Evolutionary conservation across 1,140 invertebrate genomes (phyloP), one percentile per base, ranked within the genome.

Genomic region (Pogonomyrmex californicus): DNA sequence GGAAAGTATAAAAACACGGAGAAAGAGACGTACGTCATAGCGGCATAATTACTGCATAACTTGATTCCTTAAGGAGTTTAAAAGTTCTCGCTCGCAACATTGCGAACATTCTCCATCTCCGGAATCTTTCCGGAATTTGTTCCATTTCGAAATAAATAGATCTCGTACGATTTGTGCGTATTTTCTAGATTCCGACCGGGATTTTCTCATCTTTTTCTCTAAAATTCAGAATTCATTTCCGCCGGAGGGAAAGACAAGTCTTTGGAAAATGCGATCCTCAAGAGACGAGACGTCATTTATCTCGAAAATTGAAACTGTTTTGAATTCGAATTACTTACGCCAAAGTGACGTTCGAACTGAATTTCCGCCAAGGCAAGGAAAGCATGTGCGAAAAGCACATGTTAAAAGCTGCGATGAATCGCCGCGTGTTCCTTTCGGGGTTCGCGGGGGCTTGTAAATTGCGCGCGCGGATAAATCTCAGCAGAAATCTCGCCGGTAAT

Each of bases 401-500:
- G 4, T 23, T 23, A 23, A 23, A 23, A 23, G 23, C 23, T 23
- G 23, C 23, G 23, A 23, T 30, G 12, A 44, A 30, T 14, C 36
- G 36, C 41, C 10, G 10, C n/a, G n/a, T n/a, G 23, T 47, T 44
- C 30, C 30, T 47, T 47, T 47, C 14, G 23, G 23, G 23, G 23
- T 23, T 23, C 23, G 23, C 23, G 23, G 23, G 23, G 23, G n/a
- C 23, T 30, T 4, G 66, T 41, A n/a, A 14, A 41, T 12, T 17
- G 17, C 41, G 14, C n/a, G n/a, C 33, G 41, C 41, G 23, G 54
- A 83, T 75, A 83, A 83, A 23, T 23, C 23, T 23, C 23, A 83
- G n/a, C 12, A 51, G 36, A 41, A 65, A 75, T 76, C 47, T 58
- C 51, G 63, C 10, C 63, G 9, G 38, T 76, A 88, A 70, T 78